A percentile compares a stretch with the other conserved stretches of the same genome.
Evolutionary conservation across 2,113 vertebrate species (phyloP).

Genomic region (Daboia siamensis): DNA sequence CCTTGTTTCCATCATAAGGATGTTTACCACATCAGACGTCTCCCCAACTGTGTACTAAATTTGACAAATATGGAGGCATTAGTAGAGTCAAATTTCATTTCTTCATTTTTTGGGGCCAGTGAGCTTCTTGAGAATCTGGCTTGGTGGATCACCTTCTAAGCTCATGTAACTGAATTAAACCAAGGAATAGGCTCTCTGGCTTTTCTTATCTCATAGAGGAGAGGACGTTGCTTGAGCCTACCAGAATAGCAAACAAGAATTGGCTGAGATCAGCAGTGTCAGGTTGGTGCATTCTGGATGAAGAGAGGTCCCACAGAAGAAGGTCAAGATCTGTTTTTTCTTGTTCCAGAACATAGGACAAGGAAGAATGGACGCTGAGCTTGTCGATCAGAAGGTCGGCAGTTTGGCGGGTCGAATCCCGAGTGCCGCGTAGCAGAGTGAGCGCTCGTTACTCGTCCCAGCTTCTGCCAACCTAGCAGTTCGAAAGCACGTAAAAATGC

Average conservation of each 20-base stretch:
- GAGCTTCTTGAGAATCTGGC: neutral
- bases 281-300: neutral
- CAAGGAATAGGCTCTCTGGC: neutral
- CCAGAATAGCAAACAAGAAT: neutral
- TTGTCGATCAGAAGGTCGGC: too few relatives aligned
- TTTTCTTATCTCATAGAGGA: neutral
- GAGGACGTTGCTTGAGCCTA: neutral
- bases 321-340: too few relatives aligned
- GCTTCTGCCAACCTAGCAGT: too few relatives aligned
- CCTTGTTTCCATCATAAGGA: conserved; percentile 28
- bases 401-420: too few relatives aligned
- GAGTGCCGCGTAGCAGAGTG: too few relatives aligned
- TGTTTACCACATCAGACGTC: conserved; percentile 14
- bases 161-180: neutral
- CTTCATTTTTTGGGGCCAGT: neutral
- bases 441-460: too few relatives aligned
- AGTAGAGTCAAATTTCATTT: neutral
- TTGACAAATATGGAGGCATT: neutral
- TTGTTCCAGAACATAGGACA: too few relatives aligned
- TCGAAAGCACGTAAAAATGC: too few relatives aligned
- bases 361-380: too few relatives aligned
- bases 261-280: neutral
- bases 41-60: neutral
- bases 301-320: too few relatives aligned
- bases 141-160: neutral